Evolutionary conservation across 1,140 invertebrate genomes (phyloP).

Genomic region (Hypsibius dujardini): DNA sequence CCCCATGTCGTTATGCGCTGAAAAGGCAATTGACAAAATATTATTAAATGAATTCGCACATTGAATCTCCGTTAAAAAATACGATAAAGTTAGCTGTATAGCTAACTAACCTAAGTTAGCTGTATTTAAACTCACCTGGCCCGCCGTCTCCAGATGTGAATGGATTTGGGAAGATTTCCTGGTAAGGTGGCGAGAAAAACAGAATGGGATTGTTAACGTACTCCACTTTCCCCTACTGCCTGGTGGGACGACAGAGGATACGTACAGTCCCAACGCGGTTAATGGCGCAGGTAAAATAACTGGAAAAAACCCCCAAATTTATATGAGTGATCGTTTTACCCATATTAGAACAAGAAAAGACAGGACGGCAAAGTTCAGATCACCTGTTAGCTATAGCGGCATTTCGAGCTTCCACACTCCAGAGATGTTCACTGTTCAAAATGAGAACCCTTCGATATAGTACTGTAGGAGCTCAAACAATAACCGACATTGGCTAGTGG

Average conservation of each 20-base stretch:
- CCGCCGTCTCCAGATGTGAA: conserved; percentile 86
- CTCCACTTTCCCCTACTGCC: conserved; percentile 15
- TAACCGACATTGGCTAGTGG: conserved; percentile 10
- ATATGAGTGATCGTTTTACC: not conserved
- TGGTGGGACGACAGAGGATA: conserved; percentile 16
- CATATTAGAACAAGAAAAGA: too few relatives aligned
- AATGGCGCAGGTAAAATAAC: conserved; percentile 78
- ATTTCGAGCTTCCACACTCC: conserved; percentile 85
- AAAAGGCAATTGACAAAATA: conserved; percentile 22
- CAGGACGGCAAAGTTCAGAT: conserved; percentile 19
- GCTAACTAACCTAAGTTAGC: not conserved
- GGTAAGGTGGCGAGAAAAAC: conserved; percentile 7
- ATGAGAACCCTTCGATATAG: conserved; percentile 1
- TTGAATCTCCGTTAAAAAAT: too few relatives aligned
- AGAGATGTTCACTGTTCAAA: conserved; percentile 65
- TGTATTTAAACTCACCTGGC: conserved; percentile 33
- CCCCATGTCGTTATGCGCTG: conserved; percentile 77
- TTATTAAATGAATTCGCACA: too few relatives aligned
- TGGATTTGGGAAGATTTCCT: conserved; percentile 68
- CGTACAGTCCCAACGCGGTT: conserved; percentile 74
- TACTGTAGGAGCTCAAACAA: conserved; percentile 7
- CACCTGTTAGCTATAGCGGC: conserved; percentile 81
- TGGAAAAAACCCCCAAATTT: not conserved
- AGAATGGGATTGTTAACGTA: too few relatives aligned
- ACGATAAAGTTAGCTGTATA: too few relatives aligned